Evolutionary conservation across 1,140 invertebrate genomes (phyloP), one percentile per base, ranked within the genome.

Genomic region (Mesaphorura yosii): DNA sequence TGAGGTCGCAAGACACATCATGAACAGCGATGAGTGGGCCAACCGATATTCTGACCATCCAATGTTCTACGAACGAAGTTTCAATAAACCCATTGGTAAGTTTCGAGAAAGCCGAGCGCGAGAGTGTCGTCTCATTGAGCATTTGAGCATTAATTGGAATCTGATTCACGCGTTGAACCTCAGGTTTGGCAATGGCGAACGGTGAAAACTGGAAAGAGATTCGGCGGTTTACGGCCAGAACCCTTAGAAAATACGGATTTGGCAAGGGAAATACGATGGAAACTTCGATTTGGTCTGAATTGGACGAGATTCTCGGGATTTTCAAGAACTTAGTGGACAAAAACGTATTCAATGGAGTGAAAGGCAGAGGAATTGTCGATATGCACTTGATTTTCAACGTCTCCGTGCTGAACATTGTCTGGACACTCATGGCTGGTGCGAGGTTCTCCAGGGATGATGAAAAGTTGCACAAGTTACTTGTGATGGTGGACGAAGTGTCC

Each of bases 391-490:
- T 46, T 17, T 56, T 56, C 31, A 51, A 29, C 26, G 34, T 56
- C 5, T 51, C 54, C 20, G 54, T 56, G 3, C 31, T 56, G 2
- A 56, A 51, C 31, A 51, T 56, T 29, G 20, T 51, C n/a, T 56
- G 54, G 54, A 56, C 17, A 3, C 34, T 56, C 41, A 45, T 56
- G 2, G 54, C 41, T 2, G 48, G 39, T 12, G 6, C 37, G 17
- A 12, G 54, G 10, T 56, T 51, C 31, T 51, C 39, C 4, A 22
- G 38, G 22, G 45, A 59, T 27, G 53, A 59, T 25, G 22, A n/a
- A 4, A 55, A 50, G 38, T 23, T 59, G 2, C 17, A 53, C 12
- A 31, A 59, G n/a, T 29, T 59, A 12, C 12, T 53, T 22, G 17
- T 25, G 5, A 28, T 59, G 15, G 19, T 53, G 14, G 58, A 59